Conservation (phyloP, 2,888 invertebrate genomes). For the Ephialtes manifestator region DNA sequence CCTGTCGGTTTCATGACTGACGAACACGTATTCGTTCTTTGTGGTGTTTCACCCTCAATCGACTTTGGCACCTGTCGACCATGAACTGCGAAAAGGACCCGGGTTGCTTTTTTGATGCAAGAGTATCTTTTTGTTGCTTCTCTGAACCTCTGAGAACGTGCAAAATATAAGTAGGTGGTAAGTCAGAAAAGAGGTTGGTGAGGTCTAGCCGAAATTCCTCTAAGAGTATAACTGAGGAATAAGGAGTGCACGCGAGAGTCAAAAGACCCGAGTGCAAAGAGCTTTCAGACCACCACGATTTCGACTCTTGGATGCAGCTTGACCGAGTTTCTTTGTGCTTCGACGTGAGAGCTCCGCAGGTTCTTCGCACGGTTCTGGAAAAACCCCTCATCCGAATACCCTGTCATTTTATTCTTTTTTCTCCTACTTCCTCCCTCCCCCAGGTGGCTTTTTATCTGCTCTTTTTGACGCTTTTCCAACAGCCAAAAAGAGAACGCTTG, state of each 20-base stretch:
- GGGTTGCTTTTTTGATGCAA: neutral
- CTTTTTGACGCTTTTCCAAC: conserved; percentile 39
- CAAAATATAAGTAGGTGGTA: conserved; percentile 35
- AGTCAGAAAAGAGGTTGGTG: conserved; percentile 40
- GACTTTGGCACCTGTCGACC: conserved; percentile 43
- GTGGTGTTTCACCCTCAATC: conserved; percentile 18
- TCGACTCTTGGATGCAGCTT: conserved; percentile 69
- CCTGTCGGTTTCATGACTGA: conserved; percentile 33
- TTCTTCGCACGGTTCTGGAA: conserved; percentile 60
- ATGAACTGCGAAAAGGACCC: neutral
- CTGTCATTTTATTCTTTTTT: conserved; percentile 60
- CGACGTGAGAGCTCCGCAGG: conserved; percentile 53
- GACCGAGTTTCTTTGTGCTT: conserved; percentile 80
- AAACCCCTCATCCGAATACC: conserved; percentile 63
- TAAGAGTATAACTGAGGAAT: conserved; percentile 55
- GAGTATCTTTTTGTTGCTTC: neutral
- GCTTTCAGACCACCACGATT: conserved; percentile 65
- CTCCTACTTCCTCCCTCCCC: conserved; percentile 42
- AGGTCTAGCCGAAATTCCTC: conserved; percentile 56
- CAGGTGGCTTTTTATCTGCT: conserved; percentile 60
- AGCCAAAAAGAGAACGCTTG: conserved; percentile 51
- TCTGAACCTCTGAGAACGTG: neutral
- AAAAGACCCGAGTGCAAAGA: conserved; percentile 56
- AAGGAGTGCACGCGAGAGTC: conserved; percentile 42
- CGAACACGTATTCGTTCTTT: conserved; percentile 45